Evolutionary conservation across 2,113 vertebrate genomes (phyloP).

Genomic region (Labeo rohita): DNA sequence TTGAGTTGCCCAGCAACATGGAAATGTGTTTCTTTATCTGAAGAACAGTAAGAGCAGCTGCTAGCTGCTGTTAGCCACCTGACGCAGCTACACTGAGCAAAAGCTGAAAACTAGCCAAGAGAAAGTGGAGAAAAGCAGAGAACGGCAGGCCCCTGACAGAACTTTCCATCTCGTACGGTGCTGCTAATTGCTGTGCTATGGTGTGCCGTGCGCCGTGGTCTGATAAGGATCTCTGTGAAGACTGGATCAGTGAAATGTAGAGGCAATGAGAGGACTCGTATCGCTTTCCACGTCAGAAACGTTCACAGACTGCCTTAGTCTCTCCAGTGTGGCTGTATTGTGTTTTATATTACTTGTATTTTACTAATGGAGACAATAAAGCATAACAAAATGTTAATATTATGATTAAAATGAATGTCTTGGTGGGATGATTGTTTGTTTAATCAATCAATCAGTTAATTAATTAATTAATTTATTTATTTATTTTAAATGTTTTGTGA

Average conservation of each 20-base stretch:
- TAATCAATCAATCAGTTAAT: no score
- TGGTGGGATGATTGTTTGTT: not conserved
- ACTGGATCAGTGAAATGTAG: constrained; percentile 39
- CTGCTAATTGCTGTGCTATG: constrained; percentile 42
- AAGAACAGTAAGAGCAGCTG: not conserved
- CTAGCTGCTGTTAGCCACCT: not conserved
- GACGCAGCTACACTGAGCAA: not conserved
- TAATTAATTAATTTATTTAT: no score
- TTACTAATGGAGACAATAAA: not conserved
- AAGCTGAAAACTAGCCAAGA: constrained; percentile 23
- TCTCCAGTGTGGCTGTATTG: not conserved
- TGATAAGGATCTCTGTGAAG: constrained; percentile 57
- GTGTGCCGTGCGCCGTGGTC: constrained; percentile 23
- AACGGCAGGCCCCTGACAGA: constrained; percentile 46
- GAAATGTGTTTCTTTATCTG: not conserved
- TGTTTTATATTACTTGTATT: no score
- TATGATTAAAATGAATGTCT: not conserved
- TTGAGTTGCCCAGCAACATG: not conserved
- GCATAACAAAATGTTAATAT: not conserved
- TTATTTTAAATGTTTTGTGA: no score
- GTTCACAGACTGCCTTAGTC: constrained; percentile 8
- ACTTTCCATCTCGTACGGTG: constrained; percentile 54
- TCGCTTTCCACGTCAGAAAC: constrained; percentile 14
- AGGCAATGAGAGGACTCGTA: constrained; percentile 45
- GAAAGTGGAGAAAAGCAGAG: constrained; percentile 25